Evolutionary conservation across 2,888 invertebrate species (phyloP).

Genomic region (Eudemis profundana): DNA sequence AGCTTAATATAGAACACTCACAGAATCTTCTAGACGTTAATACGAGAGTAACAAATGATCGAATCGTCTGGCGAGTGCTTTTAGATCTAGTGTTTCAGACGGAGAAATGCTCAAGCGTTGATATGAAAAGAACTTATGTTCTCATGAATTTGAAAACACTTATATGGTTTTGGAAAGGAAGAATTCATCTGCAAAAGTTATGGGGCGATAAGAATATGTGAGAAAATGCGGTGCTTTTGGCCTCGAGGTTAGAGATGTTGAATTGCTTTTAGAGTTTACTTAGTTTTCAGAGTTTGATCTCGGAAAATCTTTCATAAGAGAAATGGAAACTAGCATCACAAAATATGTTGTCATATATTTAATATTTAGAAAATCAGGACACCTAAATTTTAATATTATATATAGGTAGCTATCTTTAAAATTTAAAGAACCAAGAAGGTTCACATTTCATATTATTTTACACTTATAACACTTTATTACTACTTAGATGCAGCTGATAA

Average conservation of each 20-base stretch:
- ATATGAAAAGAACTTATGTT: conserved; percentile 11
- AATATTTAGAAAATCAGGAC: no score
- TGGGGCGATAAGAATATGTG: conserved; percentile 41
- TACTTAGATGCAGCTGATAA: no score
- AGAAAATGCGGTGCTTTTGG: conserved; percentile 34
- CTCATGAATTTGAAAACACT: neutral
- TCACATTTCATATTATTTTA: no score
- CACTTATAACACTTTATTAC: no score
- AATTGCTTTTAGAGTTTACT: conserved; percentile 30
- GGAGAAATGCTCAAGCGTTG: conserved; percentile 18
- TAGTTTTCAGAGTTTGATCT: conserved; percentile 13
- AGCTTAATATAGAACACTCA: conserved; percentile 4
- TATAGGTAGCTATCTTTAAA: no score
- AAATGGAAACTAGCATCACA: neutral
- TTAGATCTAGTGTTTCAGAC: conserved; percentile 43
- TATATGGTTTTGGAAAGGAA: conserved; percentile 10
- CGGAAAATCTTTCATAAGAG: neutral
- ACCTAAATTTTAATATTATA: no score
- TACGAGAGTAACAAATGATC: conserved; percentile 44
- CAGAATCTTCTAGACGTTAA: conserved; percentile 42
- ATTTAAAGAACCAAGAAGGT: no score
- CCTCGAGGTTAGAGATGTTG: conserved; percentile 20
- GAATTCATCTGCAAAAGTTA: conserved; percentile 34
- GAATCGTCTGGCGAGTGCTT: conserved; percentile 43
- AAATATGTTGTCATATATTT: no score